These are phyloP conservation scores for Piezodorus guildinii DNA, from an alignment of 1,140 invertebrate genomes.

Conservation along the genomic window DNA sequence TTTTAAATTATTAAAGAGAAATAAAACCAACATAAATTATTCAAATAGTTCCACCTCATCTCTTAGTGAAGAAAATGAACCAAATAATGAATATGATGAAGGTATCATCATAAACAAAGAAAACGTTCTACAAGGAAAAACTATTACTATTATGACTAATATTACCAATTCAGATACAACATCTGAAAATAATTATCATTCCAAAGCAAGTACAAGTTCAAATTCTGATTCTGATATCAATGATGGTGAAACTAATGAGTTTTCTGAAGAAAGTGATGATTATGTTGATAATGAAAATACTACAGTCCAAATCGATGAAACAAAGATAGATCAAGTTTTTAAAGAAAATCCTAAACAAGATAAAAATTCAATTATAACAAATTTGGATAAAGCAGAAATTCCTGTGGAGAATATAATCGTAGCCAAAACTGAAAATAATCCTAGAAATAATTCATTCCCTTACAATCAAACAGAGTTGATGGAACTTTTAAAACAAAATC, in stretches of 20 bases:
- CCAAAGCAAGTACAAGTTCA: not conserved
- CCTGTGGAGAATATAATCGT: not conserved
- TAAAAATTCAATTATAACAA: slow-evolving; percentile 18
- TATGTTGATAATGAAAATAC: not conserved
- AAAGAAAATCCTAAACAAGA: slow-evolving; percentile 18
- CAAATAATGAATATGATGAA: too few relatives aligned
- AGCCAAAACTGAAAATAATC: slow-evolving; percentile 6
- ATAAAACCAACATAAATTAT: too few relatives aligned
- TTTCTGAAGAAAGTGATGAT: slow-evolving; percentile 5
- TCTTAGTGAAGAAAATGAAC: too few relatives aligned
- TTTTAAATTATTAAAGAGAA: too few relatives aligned
- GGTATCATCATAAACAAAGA: too few relatives aligned
- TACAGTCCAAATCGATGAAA: not conserved
- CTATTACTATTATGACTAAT: too few relatives aligned
- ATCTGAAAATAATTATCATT: too few relatives aligned
- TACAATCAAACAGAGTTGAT: slow-evolving; percentile 19
- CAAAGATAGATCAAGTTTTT: not conserved
- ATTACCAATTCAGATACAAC: too few relatives aligned
- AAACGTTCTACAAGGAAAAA: too few relatives aligned
- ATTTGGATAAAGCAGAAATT: slow-evolving; percentile 14
- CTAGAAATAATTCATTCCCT: slow-evolving; percentile 6
- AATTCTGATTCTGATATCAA: slow-evolving; percentile 9
- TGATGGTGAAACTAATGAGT: slow-evolving; percentile 2
- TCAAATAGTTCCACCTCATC: too few relatives aligned
- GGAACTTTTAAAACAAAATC: slow-evolving; percentile 26